These are phyloP conservation scores for Smutsia temminckii DNA, from an alignment of 2,797 vertebrate species.

Conservation along the genomic window DNA sequence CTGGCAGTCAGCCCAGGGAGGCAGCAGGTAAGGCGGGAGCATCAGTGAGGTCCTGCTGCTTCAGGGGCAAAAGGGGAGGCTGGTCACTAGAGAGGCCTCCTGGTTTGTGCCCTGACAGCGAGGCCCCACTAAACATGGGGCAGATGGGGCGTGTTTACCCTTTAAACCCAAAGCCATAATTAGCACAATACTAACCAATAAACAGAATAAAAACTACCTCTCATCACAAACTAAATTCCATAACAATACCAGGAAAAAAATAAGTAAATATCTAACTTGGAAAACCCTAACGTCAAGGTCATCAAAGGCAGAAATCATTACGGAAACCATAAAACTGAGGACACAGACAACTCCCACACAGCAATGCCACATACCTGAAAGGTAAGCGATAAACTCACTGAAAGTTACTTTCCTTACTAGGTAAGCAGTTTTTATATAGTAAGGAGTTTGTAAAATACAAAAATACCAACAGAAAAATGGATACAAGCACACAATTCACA, in stretches of 20 bases:
- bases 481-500: background rate
- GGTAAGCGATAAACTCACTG: background rate
- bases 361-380: background rate
- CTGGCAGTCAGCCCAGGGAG: background rate
- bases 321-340: slow-evolving; percentile 5
- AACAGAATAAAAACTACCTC: background rate
- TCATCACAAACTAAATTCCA: background rate
- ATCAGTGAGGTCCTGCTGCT: background rate
- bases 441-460: slow-evolving; percentile 44
- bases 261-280: background rate
- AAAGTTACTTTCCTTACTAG: slow-evolving; percentile 8
- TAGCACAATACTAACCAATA: background rate
- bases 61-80: background rate
- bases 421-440: background rate
- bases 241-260: background rate
- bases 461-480: slow-evolving; percentile 32
- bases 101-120: background rate
- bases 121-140: background rate
- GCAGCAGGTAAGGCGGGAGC: background rate
- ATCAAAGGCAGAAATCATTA: slow-evolving; percentile 13
- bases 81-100: background rate
- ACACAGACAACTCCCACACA: background rate
- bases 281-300: background rate
- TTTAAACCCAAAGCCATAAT: background rate
- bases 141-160: background rate